A percentile compares a stretch with the other conserved stretches of the same genome.
phyloP scores from a whole-genome alignment of 2,888 invertebrate species.

The Drosophila suboccidentalis region DNA sequence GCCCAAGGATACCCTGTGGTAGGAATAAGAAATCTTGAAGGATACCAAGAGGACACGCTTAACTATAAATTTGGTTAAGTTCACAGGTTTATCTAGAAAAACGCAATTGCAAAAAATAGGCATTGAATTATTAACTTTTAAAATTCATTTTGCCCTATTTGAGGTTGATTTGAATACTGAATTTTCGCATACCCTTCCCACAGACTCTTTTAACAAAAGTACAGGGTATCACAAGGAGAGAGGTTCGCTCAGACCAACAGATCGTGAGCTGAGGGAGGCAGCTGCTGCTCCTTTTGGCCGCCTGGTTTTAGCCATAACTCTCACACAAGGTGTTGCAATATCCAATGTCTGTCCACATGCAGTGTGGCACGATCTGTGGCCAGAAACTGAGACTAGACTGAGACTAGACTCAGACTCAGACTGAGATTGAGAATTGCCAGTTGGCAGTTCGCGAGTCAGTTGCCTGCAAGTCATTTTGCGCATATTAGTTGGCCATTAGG shows the following conservation, averaged over 20 bases:
- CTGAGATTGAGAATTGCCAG: too few relatives aligned
- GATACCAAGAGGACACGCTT: background rate
- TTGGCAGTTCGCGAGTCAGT: slow-evolving; percentile 61
- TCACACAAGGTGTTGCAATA: slow-evolving; percentile 66
- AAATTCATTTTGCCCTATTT: too few relatives aligned
- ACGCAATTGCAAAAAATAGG: too few relatives aligned
- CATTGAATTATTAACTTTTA: too few relatives aligned
- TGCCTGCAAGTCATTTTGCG: slow-evolving; percentile 76
- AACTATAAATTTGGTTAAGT: background rate
- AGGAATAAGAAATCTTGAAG: background rate
- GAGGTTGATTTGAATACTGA: background rate
- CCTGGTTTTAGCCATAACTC: slow-evolving; percentile 44
- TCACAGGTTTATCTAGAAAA: background rate
- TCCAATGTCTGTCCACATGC: slow-evolving; percentile 32
- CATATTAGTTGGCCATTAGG: slow-evolving; percentile 32
- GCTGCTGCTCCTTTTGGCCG: slow-evolving; percentile 19
- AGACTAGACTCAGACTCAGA: background rate
- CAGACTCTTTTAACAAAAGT: background rate
- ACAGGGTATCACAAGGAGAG: background rate
- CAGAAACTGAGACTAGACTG: background rate
- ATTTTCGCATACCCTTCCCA: too few relatives aligned
- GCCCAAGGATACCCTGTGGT: slow-evolving; percentile 2
- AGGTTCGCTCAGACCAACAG: slow-evolving; percentile 7
- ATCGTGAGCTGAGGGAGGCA: slow-evolving; percentile 62
- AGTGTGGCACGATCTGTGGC: slow-evolving; percentile 51